Evolutionary conservation across 2,113 vertebrate species (phyloP).

Genomic region (Chinchilla lanigera): DNA sequence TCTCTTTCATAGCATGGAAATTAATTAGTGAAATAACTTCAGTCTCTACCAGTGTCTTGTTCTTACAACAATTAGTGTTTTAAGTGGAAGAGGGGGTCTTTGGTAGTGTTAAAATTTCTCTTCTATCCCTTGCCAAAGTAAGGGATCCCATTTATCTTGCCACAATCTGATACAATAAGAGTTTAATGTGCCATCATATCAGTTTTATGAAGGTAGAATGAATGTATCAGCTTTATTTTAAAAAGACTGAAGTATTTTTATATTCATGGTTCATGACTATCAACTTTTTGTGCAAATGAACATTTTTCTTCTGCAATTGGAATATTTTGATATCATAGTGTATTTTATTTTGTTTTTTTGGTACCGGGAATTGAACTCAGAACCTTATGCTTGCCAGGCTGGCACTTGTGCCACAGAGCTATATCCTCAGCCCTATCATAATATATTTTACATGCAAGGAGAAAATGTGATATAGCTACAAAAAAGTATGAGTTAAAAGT

Average conservation of each 20-base stretch:
- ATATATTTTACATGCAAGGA: not conserved
- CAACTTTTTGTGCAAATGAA: not conserved
- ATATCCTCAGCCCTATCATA: no score
- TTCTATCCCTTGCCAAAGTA: not conserved
- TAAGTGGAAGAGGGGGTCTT: not conserved
- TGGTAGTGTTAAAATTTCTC: not conserved
- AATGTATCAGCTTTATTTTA: not conserved
- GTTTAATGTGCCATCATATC: not conserved
- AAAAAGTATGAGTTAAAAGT: conserved; percentile 42
- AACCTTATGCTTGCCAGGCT: no score
- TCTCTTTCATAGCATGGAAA: not conserved
- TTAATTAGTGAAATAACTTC: not conserved
- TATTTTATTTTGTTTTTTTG: not conserved
- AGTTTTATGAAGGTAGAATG: not conserved
- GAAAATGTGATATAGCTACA: not conserved
- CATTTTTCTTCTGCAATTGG: not conserved
- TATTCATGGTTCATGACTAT: not conserved
- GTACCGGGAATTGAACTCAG: no score
- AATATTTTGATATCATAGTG: not conserved
- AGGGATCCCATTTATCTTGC: not conserved
- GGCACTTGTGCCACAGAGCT: no score
- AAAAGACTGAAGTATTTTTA: conserved; percentile 8
- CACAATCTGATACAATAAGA: not conserved
- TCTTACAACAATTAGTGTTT: not conserved
- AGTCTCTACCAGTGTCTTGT: not conserved